Base-by-base conservation (phyloP, 1,140 invertebrate genomes). In the Brachionus rotundiformis region DNA sequence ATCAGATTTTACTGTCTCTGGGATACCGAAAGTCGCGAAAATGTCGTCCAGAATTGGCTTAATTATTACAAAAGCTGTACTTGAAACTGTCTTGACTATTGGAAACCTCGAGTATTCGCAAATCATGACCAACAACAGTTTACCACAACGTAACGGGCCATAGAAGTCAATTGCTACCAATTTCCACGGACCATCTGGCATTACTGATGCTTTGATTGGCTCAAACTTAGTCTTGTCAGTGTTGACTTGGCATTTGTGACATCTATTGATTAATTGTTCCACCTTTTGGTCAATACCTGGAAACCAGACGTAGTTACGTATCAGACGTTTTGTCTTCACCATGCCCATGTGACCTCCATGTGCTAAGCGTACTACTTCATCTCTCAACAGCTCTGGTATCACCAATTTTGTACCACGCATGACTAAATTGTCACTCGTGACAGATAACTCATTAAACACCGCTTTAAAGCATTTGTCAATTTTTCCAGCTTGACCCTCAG, bases 21-120 rank as follows among this genome's bases (percentile, higher is more conserved):
- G 84, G 39, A 84, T 82, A 7, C 84, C 82, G 47, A 41, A 83
- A 75, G 77, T 44, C 3, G 83, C 80, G 68, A 84, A 84, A n/a
- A 84, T 59, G 23, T 82, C 54, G 47, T 82, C 84, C n/a, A 84
- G 41, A 44, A 44, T 44, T 44, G 5, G 41, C 41, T 44, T 44
- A 44, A 44, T 44, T 44, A 44, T 44, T 7, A 44, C 13, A 44
- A 44, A 44, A 44, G 41, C 41, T 44, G 41, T 11, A 44, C 41
- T 44, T n/a, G n/a, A n/a, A n/a, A n/a, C n/a, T n/a, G n/a, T n/a
- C n/a, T n/a, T 44, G 33, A 36, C 33, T 36, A 36, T 44, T 44
- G 41, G 41, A 44, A 44, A 44, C 41, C 41, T 44, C 41, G 41
- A 44, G 41, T 44, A 44, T 44, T 44, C 41, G 11, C 41, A 44